Conservation (phyloP, 2,113 vertebrate species). For the Thalassoma bifasciatum region DNA sequence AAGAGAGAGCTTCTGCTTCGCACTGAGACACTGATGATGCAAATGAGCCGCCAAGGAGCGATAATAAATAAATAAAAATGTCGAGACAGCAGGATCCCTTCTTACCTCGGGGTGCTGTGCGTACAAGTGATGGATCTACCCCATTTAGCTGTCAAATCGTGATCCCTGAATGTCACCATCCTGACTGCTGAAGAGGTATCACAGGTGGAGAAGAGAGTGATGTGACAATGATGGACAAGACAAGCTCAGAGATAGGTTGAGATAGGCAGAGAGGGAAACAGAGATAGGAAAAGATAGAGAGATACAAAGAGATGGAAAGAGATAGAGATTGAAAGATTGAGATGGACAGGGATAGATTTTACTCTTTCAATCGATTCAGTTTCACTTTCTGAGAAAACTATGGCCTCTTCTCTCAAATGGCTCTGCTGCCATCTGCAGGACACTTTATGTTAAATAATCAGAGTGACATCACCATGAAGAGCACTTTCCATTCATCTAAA, state of each 20-base stretch:
- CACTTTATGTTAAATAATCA: background rate
- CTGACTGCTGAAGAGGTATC: slow-evolving; percentile 10
- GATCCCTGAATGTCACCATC: slow-evolving; percentile 25
- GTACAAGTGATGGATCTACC: slow-evolving; percentile 43
- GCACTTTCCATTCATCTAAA: too few species aligned
- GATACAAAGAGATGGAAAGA: slow-evolving; percentile 9
- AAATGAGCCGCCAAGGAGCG: slow-evolving; percentile 49
- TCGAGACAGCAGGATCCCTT: slow-evolving; percentile 29
- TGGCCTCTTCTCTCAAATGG: slow-evolving; percentile 3
- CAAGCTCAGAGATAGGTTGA: background rate
- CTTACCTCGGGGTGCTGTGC: slow-evolving; percentile 25
- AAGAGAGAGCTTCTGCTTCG: background rate
- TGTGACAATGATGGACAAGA: slow-evolving; percentile 21
- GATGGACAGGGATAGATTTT: too few species aligned
- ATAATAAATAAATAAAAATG: slow-evolving; percentile 43
- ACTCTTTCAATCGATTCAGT: too few species aligned
- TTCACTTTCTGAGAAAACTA: background rate
- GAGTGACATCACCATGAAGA: too few species aligned
- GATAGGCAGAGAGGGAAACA: background rate
- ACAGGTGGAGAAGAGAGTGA: slow-evolving; percentile 3
- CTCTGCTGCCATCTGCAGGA: slow-evolving; percentile 76
- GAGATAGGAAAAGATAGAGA: slow-evolving; percentile 3
- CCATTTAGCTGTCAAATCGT: slow-evolving; percentile 49
- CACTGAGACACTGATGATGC: slow-evolving; percentile 10
- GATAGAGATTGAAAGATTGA: background rate